Evolutionary conservation across 2,888 invertebrate species (phyloP).

Genomic region (Eurois occulta): DNA sequence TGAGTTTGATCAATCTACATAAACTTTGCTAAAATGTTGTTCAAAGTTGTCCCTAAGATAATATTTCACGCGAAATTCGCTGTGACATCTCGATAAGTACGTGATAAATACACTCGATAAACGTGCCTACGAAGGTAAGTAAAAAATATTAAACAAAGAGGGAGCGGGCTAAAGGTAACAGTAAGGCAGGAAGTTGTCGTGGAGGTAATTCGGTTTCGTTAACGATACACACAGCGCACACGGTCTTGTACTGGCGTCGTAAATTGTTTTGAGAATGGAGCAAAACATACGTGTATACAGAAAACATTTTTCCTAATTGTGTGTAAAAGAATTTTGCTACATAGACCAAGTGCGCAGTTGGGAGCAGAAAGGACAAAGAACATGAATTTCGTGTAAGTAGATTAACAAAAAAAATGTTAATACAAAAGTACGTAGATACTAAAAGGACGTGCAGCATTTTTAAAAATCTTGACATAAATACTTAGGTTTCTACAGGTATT

Average conservation of each 20-base stretch:
- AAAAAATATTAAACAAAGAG: constrained; percentile 50
- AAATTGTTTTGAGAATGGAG: constrained; percentile 52
- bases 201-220: constrained; percentile 61
- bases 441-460: background rate
- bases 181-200: constrained; percentile 60
- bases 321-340: constrained; percentile 25
- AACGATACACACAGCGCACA: constrained; percentile 50
- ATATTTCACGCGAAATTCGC: constrained; percentile 53
- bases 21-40: constrained; percentile 64
- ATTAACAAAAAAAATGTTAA: background rate
- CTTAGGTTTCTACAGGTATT: constrained; percentile 3
- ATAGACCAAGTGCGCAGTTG: constrained; percentile 1
- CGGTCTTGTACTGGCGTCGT: constrained; percentile 47
- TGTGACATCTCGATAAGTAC: constrained; percentile 40
- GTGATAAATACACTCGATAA: constrained; percentile 43
- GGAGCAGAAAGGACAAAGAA: constrained; percentile 1
- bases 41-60: constrained; percentile 54
- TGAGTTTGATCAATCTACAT: constrained; percentile 63
- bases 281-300: constrained; percentile 38
- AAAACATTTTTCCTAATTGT: constrained; percentile 50
- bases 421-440: background rate
- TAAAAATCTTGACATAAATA: background rate
- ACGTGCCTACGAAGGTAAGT: constrained; percentile 22
- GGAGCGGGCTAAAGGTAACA: constrained; percentile 32
- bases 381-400: background rate